phyloP scores from a whole-genome alignment of 2,113 vertebrate genomes.

The Enhydra lutris region DNA sequence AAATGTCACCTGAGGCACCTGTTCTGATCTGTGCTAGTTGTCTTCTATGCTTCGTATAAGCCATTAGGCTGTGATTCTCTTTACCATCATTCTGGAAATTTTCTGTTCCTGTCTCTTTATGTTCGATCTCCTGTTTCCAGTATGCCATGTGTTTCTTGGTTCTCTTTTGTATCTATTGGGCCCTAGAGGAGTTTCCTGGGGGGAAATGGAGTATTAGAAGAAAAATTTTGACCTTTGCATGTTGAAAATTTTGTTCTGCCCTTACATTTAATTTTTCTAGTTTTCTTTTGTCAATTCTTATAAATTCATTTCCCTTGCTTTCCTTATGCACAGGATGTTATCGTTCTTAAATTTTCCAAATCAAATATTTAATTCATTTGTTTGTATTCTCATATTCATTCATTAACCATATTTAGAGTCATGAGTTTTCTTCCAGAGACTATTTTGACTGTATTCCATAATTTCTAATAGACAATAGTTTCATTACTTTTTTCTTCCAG shows the following conservation, averaged over 20 bases:
- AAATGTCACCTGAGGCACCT: fast-evolving
- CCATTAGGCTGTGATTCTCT: neutral
- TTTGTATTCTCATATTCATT: neutral
- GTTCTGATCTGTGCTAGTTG: neutral
- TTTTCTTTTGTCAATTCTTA: neutral
- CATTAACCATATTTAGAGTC: neutral
- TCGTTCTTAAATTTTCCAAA: neutral
- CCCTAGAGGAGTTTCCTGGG: neutral
- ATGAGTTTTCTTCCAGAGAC: neutral
- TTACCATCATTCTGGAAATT: neutral
- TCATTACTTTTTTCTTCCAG: neutral
- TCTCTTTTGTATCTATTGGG: neutral
- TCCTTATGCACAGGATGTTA: neutral
- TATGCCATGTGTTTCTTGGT: neutral
- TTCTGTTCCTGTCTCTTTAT: neutral
- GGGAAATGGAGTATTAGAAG: neutral
- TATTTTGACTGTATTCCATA: neutral
- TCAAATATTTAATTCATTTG: neutral
- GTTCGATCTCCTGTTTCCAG: neutral
- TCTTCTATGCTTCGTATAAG: neutral
- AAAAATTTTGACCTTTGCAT: neutral
- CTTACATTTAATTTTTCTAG: neutral
- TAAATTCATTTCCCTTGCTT: neutral
- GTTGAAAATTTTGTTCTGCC: neutral
- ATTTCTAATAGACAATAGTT: neutral